Percentiles rank a stretch among this genome's conserved stretches.
Conservation (phyloP, 1,140 invertebrate genomes). For the Drosophila baimaii region DNA sequence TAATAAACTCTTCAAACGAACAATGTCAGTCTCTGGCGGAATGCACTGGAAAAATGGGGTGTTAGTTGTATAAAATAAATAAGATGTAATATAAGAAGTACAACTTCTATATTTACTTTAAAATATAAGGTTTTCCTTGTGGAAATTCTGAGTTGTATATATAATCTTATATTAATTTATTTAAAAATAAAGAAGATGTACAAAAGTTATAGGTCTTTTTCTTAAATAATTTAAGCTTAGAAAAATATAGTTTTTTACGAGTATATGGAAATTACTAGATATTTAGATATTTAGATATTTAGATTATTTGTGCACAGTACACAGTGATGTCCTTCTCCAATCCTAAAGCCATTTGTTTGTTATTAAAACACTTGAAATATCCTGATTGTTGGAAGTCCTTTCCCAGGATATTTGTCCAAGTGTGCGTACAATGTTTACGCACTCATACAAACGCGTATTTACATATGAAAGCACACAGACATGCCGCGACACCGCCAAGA, state of each 20-base stretch:
- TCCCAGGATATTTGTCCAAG: constrained; percentile 1
- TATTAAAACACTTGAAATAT: neutral
- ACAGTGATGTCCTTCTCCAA: neutral
- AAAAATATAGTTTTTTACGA: too few relatives aligned
- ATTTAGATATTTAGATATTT: too few relatives aligned
- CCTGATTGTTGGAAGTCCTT: neutral
- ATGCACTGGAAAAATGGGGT: constrained; percentile 5
- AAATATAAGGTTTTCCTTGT: too few relatives aligned
- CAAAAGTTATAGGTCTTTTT: neutral
- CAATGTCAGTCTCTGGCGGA: neutral
- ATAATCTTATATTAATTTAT: too few relatives aligned
- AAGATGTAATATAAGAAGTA: too few relatives aligned
- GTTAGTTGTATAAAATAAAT: neutral
- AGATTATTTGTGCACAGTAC: too few relatives aligned
- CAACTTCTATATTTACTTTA: too few relatives aligned
- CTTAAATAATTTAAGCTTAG: neutral
- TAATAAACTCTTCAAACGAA: constrained; percentile 46
- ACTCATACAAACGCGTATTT: neutral
- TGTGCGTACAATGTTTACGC: constrained; percentile 20
- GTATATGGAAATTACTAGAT: too few relatives aligned
- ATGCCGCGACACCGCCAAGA: constrained; percentile 12
- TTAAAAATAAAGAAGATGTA: too few relatives aligned
- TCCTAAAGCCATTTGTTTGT: neutral
- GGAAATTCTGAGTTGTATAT: too few relatives aligned
- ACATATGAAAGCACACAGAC: constrained; percentile 7